Evolutionary conservation across 2,113 vertebrate species (phyloP), one percentile per base, ranked within the genome.

Genomic region (Indri indri): DNA sequence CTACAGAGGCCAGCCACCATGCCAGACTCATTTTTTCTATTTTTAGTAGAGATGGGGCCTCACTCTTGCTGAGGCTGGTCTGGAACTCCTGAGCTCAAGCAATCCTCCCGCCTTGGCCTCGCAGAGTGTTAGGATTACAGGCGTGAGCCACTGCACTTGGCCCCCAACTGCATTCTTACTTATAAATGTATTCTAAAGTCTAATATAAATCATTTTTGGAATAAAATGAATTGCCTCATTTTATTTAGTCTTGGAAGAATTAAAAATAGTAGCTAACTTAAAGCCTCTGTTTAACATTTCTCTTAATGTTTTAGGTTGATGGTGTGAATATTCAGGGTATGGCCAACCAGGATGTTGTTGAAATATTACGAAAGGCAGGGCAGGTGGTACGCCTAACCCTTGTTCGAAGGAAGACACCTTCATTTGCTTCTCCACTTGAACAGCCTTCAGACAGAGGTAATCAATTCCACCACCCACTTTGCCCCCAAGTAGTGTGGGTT

Each of bases 261-360:
- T 82, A 37, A 86, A 79, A 91, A 25, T 30, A 70, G 8, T 27
- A n/a, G 12, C n/a, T 91, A 85, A 76, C 17, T 73, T 63, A 27
- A 70, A 92, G 18, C 50, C 30, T 70, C 32, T 90, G 37, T 70
- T 82, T 34, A 77, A 61, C 70, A 5, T 68, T 3, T 71, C 59
- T 70, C 37, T 88, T 54, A 47, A 42, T 90, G 8, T 0, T 94
- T 63, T 96, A 99, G 99, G 97, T 99, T 76, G 99, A 99, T 52
- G 99, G 99, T 8, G 82, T 99, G 73, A 99, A 99, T 94, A 99
- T 99, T 34, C 99, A 99, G 42, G 99, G 99, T 86, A 99, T 99
- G 98, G 99, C 98, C 97, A 99, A 99, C 88, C 99, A 99, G 89
- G 99, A 99, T 95, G 99, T 99, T 50, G 98, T 99, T 59, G 99